Base-by-base conservation (phyloP, 2,113 vertebrate species). In the Copsychus sechellarum region DNA sequence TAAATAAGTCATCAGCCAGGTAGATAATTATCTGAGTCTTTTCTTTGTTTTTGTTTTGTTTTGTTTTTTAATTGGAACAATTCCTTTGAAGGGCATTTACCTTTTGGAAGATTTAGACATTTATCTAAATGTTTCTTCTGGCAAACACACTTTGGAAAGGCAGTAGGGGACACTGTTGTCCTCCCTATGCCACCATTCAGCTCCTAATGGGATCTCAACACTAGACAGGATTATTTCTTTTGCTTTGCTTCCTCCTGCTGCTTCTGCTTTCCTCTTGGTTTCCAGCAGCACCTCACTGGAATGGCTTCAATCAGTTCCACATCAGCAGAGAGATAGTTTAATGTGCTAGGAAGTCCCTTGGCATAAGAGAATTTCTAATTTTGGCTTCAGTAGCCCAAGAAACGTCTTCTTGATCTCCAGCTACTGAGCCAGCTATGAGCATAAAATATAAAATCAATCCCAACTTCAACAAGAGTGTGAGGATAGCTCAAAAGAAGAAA, bases 91-190 rank as follows among this genome's bases (percentile, higher is more conserved):
- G 16, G n/a, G 53, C 11, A 33, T 81, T 38, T 61, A 78, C 21
- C 29, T 81, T 93, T 16, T 34, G 51, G 31, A 86, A 79, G 9
- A 69, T 56, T 66, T 47, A 54, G 58, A 62, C 12, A 42, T 85
- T 80, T 83, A 74, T 26, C 42, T 79, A 29, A 34, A 62, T 10
- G 40, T 33, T 85, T 79, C 34, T 67, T 88, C 50, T 28, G 53
- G 74, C 31, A 80, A 91, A 16, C 31, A 79, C 73, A 83, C 24
- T 89, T 78, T 24, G 24, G 43, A 92, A 92, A 93, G 57, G 90
- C 92, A 92, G 67, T 4, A 96, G 92, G 90, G 90, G 81, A 96
- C 86, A 95, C 69, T 94, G 48, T 51, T 77, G 62, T 81, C 73
- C 51, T 90, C 90, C 40, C 42, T 72, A 36, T 26, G 26, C 33